A percentile compares a stretch with the other conserved stretches of the same genome.
phyloP scores from a whole-genome alignment of 2,888 invertebrate species.

The Agonopterix subpropinquella region DNA sequence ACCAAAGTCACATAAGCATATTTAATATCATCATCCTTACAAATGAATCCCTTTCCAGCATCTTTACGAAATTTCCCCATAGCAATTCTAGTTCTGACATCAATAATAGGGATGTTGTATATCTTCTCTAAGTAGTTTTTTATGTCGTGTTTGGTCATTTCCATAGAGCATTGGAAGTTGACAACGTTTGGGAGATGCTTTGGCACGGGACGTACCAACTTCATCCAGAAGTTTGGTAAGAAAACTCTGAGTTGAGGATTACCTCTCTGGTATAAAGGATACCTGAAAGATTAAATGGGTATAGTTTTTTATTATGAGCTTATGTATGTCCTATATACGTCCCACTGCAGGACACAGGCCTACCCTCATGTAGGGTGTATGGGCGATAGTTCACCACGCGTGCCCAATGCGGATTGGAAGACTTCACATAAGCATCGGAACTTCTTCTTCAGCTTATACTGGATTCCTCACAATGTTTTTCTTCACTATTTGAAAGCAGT shows the following conservation, averaged over 20 bases:
- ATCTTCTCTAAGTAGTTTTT: constrained; percentile 97
- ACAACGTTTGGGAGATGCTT: constrained; percentile 87
- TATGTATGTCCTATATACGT: no score
- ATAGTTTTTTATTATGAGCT: no score
- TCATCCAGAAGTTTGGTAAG: constrained; percentile 98
- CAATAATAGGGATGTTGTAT: constrained; percentile 87
- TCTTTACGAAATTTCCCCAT: constrained; percentile 81
- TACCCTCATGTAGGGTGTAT: no score
- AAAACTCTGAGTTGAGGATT: constrained; percentile 96
- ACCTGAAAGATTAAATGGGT: constrained; percentile 68
- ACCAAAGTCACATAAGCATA: constrained; percentile 87
- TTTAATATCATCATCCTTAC: constrained; percentile 90
- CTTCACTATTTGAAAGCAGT: no score
- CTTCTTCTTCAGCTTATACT: no score
- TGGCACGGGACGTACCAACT: constrained; percentile 82
- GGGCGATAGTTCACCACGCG: no score
- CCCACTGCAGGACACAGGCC: no score
- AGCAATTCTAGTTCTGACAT: constrained; percentile 85
- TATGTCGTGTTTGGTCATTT: constrained; percentile 95
- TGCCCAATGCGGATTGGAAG: no score
- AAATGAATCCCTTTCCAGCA: constrained; percentile 77
- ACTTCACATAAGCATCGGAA: no score
- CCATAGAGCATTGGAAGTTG: constrained; percentile 92
- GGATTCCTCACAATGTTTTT: no score
- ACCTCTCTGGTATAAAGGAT: constrained; percentile 93